Percentiles rank a stretch among this genome's conserved stretches.
These are phyloP conservation scores for Heliconius aoede DNA, from an alignment of 2,888 invertebrate genomes.

Conservation along the genomic window DNA sequence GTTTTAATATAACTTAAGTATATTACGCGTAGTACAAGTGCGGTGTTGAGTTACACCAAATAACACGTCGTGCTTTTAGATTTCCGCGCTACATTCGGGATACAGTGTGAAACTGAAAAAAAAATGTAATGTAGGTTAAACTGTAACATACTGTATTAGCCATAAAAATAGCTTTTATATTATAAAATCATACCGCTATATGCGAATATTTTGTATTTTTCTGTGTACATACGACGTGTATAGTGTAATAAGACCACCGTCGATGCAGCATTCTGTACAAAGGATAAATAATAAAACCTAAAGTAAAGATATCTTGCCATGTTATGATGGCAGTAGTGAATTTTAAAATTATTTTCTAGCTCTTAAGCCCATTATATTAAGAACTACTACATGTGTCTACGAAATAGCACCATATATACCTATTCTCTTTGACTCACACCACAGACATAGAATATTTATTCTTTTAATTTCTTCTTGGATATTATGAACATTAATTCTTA, in stretches of 20 bases:
- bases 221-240: neutral
- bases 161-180: neutral
- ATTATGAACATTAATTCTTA: conserved; percentile 18
- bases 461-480: conserved; percentile 20
- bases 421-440: conserved; percentile 12
- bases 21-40: too few species aligned
- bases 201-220: conserved; percentile 15
- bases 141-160: neutral
- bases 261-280: conserved; percentile 20
- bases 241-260: conserved; percentile 28
- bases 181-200: neutral
- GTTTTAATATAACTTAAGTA: too few species aligned
- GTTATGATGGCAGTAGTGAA: conserved; percentile 5
- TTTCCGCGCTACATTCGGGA: too few species aligned
- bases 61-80: too few species aligned
- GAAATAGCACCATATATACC: neutral
- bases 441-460: conserved; percentile 21
- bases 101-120: too few species aligned
- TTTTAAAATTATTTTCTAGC: conserved; percentile 7
- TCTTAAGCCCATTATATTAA: conserved; percentile 13
- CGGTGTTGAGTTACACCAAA: too few species aligned
- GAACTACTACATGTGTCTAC: neutral
- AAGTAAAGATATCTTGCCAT: conserved; percentile 25
- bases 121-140: too few species aligned
- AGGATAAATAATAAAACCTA: conserved; percentile 29